Base-by-base conservation (phyloP, 53 echinoderm and acorn worm species). In the Stichopus horrens region DNA sequence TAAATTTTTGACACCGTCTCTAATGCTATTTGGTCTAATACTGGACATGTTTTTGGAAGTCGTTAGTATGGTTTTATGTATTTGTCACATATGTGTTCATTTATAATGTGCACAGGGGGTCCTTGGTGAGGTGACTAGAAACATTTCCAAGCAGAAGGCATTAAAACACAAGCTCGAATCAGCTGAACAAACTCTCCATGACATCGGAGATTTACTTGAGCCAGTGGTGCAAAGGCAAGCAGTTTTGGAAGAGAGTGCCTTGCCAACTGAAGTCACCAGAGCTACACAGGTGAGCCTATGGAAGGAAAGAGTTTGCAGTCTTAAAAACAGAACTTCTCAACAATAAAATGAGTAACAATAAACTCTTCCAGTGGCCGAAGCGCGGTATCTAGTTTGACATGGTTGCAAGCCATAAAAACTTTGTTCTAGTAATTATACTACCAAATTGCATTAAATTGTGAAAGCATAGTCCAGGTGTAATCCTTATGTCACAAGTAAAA, bases 161-260 rank as follows among this genome's bases (percentile, higher is more conserved):
- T 95, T 95, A 23, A 88, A 93, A 86, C 93, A 93, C 75, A 95
- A 95, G 13, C 87, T 96, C n/a, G 88, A 88, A 52, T 90, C 95
- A 74, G 97, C 94, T 20, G 94, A 96, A 86, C 90, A 90, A 88
- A 94, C 97, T 54, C 88, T 96, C 52, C 86, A 95, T 19, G 90
- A 92, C 68, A 93, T 95, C 82, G 92, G 93, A 13, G 92, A 96
- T 66, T 91, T 91, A n/a, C 92, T 95, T 52, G 81, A 81, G 22
- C 81, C 81, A 54, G 81, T 23, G 14, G 55, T 81, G 57, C 21
- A 56, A 11, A 57, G 58, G 57, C 81, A 56, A 22, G 19, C 10
- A 55, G 81, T 56, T 52, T 10, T 81, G 51, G 90, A 91, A 86
- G 94, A 96, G 77, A 91, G 93, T 58, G 89, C 91, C 2, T 7